Evolutionary conservation across 2,113 vertebrate genomes (phyloP), one percentile per base, ranked within the genome.

Genomic region (Erinaceus europaeus): DNA sequence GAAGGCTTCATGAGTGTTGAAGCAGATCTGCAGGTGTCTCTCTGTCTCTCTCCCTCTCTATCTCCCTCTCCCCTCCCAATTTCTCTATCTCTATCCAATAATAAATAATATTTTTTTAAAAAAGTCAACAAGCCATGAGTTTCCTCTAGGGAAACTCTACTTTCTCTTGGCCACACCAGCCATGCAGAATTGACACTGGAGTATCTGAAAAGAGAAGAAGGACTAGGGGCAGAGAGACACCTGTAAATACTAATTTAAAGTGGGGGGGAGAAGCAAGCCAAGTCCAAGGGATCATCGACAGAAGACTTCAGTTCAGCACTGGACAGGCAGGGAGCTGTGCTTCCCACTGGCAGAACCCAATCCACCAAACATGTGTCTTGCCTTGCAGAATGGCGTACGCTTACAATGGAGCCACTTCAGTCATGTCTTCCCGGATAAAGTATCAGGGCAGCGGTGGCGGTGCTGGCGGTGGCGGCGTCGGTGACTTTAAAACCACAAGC

Each of bases 351-450:
- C n/a, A n/a, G n/a, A n/a, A n/a, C n/a, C n/a, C n/a, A n/a, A n/a
- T n/a, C 48, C 20, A 20, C 68, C 13, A 34, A 71, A n/a, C 25
- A n/a, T 65, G 0, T 91, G 69, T 96, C 69, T 96, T 95, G 59
- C 67, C 90, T 94, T 96, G 84, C 97, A 98, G 97, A 93, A 96
- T 96, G 69, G 96, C 92, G 0, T 98, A 98, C 55, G 83, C 96
- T 6, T 98, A 98, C 88, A 98, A 96, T 0, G 97, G 97, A 36
- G 95, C 97, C 69, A 93, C 97, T 7, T 98, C 98, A 25, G 97
- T 97, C 84, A 92, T 98, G 94, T 97, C 98, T 57, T 96, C 97
- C 64, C 96, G 96, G 84, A 96, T 96, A 27, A 98, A 98, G 95
- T 96, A 95, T 52, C 97, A 96, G 6, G 96, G 95, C 2, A 96